Percentiles rank a stretch among this genome's conserved stretches.
Conservation (phyloP, 2,888 invertebrate genomes). For the Dioctria rufipes region DNA sequence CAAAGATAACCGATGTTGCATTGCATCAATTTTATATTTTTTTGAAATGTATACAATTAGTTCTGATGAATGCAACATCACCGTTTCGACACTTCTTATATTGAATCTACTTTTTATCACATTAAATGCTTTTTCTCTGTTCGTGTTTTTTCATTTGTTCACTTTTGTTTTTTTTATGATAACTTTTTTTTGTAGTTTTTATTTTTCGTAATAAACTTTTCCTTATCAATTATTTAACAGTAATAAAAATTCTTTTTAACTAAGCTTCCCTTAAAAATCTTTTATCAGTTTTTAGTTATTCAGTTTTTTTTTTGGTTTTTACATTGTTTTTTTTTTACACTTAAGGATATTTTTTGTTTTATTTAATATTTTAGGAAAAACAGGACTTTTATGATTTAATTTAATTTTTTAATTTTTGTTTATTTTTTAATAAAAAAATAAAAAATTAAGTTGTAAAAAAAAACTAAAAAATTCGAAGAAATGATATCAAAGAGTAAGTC, state of each 20-base stretch:
- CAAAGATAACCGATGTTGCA: constrained; percentile 28
- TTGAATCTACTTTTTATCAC: constrained; percentile 60
- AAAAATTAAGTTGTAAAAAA: too few species aligned
- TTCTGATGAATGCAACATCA: constrained; percentile 26
- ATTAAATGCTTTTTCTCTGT: constrained; percentile 60
- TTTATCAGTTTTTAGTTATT: constrained; percentile 4
- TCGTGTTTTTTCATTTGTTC: constrained; percentile 54
- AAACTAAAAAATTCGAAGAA: not conserved
- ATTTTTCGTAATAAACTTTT: constrained; percentile 48
- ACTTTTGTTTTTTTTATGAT: constrained; percentile 53
- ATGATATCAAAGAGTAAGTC: too few species aligned
- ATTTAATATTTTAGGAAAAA: constrained; percentile 20
- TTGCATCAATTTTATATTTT: constrained; percentile 28
- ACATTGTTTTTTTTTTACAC: constrained; percentile 8
- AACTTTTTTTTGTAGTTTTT: constrained; percentile 51
- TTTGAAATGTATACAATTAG: constrained; percentile 48
- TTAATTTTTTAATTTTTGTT: not conserved
- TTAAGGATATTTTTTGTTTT: constrained; percentile 5
- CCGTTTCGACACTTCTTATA: constrained; percentile 35
- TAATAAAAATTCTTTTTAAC: constrained; percentile 49
- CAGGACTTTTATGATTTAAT: not conserved
- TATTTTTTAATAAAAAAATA: not conserved
- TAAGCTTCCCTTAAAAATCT: constrained; percentile 39
- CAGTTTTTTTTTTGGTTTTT: constrained; percentile 36
- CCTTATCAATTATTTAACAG: constrained; percentile 56